These are phyloP conservation scores for Trinorchestia longiramus DNA, from an alignment of 1,140 invertebrate genomes.

Conservation along the genomic window DNA sequence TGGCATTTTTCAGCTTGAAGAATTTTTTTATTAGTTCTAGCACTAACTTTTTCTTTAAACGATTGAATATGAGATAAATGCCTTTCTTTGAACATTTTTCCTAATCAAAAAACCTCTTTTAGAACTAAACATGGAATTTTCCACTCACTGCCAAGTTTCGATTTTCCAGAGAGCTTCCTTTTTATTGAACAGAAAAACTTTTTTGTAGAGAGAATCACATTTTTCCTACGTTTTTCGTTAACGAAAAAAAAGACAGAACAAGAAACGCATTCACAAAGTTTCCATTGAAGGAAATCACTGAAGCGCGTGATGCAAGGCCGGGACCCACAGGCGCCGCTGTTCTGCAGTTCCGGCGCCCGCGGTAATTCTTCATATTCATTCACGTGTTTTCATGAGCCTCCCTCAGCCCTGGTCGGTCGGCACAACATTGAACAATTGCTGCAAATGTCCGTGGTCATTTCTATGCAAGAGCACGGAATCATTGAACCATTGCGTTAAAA, in stretches of 20 bases:
- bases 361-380: slow-evolving; percentile 50
- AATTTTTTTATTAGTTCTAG: neutral
- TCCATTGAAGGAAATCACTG: slow-evolving; percentile 36
- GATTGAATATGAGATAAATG: neutral
- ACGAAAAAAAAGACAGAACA: neutral
- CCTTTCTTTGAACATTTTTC: neutral
- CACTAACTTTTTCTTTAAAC: neutral
- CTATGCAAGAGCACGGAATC: slow-evolving; percentile 50
- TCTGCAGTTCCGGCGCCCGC: neutral
- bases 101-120: neutral
- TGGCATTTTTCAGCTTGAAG: neutral
- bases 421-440: slow-evolving; percentile 41
- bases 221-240: neutral
- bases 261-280: neutral
- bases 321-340: neutral
- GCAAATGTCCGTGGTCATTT: slow-evolving; percentile 29
- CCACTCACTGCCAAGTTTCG: neutral
- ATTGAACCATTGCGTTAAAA: slow-evolving; percentile 49
- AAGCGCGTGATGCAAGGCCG: slow-evolving; percentile 19
- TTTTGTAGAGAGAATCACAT: neutral
- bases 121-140: neutral
- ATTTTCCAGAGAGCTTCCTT: neutral
- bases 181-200: neutral
- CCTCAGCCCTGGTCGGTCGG: neutral
- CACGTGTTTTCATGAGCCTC: slow-evolving; percentile 1